phyloP scores from a whole-genome alignment of 2,888 invertebrate genomes.

The Eugnorisma glareosa region DNA sequence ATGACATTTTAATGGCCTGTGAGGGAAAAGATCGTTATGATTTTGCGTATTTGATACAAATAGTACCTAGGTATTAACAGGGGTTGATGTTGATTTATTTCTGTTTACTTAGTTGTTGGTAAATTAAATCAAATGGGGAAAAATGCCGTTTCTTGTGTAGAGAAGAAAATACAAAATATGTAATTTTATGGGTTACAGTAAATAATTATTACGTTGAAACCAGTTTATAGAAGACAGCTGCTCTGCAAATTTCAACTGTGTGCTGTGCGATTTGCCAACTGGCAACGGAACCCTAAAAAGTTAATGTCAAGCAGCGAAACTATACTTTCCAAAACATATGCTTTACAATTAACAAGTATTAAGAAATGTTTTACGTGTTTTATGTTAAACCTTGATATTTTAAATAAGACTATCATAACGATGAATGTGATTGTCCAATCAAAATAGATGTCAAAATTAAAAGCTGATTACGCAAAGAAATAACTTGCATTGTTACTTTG shows the following conservation, averaged over 20 bases:
- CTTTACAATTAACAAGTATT: conserved; percentile 8
- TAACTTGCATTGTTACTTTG: conserved; percentile 12
- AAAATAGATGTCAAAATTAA: conserved; percentile 37
- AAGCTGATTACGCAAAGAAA: conserved; percentile 39
- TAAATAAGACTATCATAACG: conserved; percentile 34
- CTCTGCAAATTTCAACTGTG: not conserved
- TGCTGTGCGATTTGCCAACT: not conserved
- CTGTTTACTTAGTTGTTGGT: not conserved
- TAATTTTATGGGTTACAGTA: not conserved
- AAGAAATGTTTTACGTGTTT: conserved; percentile 18
- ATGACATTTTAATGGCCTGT: conserved; percentile 45
- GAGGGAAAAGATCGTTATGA: conserved; percentile 19
- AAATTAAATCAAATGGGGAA: not conserved
- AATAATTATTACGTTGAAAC: too few species aligned
- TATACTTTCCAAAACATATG: conserved; percentile 2
- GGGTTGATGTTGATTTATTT: conserved; percentile 2
- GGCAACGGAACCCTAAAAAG: not conserved
- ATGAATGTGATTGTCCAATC: conserved; percentile 41
- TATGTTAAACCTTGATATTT: conserved; percentile 58
- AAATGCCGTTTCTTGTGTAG: not conserved
- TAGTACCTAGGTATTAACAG: not conserved
- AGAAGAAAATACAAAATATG: not conserved
- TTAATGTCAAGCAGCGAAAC: conserved; percentile 1
- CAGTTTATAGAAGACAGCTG: not conserved
- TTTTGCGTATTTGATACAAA: conserved; percentile 40